A percentile compares a stretch with the other conserved stretches of the same genome.
Evolutionary conservation across 2,797 vertebrate genomes (phyloP).

Genomic region (Platalea minor): DNA sequence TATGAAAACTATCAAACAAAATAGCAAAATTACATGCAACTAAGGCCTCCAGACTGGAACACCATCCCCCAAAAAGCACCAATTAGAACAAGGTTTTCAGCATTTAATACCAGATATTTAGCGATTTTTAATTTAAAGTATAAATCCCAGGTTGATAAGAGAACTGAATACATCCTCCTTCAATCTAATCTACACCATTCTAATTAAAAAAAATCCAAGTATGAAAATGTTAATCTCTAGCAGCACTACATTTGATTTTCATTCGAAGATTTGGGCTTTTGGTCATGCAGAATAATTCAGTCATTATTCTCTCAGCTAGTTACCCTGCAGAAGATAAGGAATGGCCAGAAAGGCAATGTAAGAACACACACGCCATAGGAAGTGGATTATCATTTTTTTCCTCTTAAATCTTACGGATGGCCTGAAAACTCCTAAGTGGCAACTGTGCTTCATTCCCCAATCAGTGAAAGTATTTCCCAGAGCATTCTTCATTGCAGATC

Average conservation of each 20-base stretch:
- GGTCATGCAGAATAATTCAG: neutral
- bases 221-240: neutral
- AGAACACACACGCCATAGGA: neutral
- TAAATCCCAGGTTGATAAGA: neutral
- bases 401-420: neutral
- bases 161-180: neutral
- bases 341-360: neutral
- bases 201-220: neutral
- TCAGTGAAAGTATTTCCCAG: neutral
- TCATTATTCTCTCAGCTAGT: neutral
- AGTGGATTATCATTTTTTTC: neutral
- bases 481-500: neutral
- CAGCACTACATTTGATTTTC: neutral
- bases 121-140: neutral
- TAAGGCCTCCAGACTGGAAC: neutral
- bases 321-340: neutral
- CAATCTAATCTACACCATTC: neutral
- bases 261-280: neutral
- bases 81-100: neutral
- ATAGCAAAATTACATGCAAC: neutral
- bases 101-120: neutral
- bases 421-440: neutral
- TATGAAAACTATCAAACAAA: neutral
- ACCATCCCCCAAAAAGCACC: neutral
- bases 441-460: neutral